Evolutionary conservation across 2,797 vertebrate species (phyloP).

Genomic region (Sebastes ruberrimus): DNA sequence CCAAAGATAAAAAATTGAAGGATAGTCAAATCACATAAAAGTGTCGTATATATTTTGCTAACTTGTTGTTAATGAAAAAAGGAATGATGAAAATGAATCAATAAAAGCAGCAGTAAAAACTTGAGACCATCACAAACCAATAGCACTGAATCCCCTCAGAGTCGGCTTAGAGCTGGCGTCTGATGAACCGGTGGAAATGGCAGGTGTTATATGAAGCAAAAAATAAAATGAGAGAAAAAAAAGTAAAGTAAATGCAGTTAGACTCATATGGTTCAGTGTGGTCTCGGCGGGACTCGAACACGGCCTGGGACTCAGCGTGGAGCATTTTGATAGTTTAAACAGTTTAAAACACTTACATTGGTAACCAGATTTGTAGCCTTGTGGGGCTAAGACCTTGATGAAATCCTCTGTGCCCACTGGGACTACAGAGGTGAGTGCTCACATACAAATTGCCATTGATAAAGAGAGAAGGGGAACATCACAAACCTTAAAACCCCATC

Average conservation of each 20-base stretch:
- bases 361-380: slow-evolving; percentile 81
- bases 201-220: slow-evolving; percentile 73
- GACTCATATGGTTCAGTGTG: slow-evolving; percentile 46
- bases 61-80: slow-evolving; percentile 63
- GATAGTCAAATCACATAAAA: slow-evolving; percentile 30
- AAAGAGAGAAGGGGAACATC: slow-evolving; percentile 62
- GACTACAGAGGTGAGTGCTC: slow-evolving; percentile 70
- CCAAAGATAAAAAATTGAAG: slow-evolving; percentile 17
- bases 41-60: slow-evolving; percentile 31
- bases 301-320: slow-evolving; percentile 46
- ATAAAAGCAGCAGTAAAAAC: slow-evolving; percentile 56
- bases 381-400: slow-evolving; percentile 77
- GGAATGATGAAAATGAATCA: slow-evolving; percentile 60
- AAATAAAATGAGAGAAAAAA: slow-evolving; percentile 46
- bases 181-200: slow-evolving; percentile 65
- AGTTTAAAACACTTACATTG: slow-evolving; percentile 80
- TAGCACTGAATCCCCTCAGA: slow-evolving; percentile 53
- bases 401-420: slow-evolving; percentile 75
- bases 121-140: slow-evolving; percentile 46
- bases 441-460: slow-evolving; percentile 82
- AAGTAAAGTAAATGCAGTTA: slow-evolving; percentile 64
- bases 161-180: slow-evolving; percentile 28
- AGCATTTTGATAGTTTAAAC: slow-evolving; percentile 70
- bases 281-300: slow-evolving; percentile 42
- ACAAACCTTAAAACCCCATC: slow-evolving; percentile 53